Base-by-base conservation (phyloP, 2,113 vertebrate species). In the Gnathonemus longibarbis region DNA sequence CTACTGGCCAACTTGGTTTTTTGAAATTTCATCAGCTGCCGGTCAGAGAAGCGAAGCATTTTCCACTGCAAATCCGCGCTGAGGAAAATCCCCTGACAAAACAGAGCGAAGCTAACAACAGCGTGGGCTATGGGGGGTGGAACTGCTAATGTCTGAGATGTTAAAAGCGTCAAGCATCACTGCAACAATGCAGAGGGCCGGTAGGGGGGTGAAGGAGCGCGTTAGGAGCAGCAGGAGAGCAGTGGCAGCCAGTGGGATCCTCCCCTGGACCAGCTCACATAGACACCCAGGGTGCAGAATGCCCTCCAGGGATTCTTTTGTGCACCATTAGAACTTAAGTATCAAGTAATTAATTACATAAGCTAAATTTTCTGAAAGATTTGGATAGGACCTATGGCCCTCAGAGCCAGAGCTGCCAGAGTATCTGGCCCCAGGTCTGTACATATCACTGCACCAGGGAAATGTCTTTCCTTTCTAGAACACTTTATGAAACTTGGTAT, bases 1-100 rank as follows among this genome's bases (percentile, higher is more conserved):
- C 94, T 92, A 94, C 91, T 92, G 94, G 93, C 91, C 92, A 91
- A 91, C 90, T 87, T 90, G 91, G 91, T 93, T 94, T 94, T 93
- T 94, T 94, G 88, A 91, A 88, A 93, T 94, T 94, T 93, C 88
- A 91, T 90, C 52, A 94, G 94, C 94, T 90, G 89, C 91, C 88
- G 90, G 91, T 90, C 50, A 93, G 91, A 93, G 93, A 94, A 92
- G 88, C 88, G 74, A 91, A 90, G 90, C 90, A 21, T 90, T 94
- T 95, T 95, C 94, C 94, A 92, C 94, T 77, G 85, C 91, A 91
- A 91, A 91, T 90, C 89, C 87, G 45, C 8, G 62, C 90, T 86
- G 91, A 91, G 93, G 91, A 93, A 94, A 94, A 92, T 91, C 91
- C 90, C 85, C 89, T 53, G 92, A 93, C 92, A 91, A 92, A 90